A percentile compares a stretch with the other conserved stretches of the same genome.
Evolutionary conservation across 2,888 invertebrate genomes (phyloP).

Genomic region (Tipula confusa): DNA sequence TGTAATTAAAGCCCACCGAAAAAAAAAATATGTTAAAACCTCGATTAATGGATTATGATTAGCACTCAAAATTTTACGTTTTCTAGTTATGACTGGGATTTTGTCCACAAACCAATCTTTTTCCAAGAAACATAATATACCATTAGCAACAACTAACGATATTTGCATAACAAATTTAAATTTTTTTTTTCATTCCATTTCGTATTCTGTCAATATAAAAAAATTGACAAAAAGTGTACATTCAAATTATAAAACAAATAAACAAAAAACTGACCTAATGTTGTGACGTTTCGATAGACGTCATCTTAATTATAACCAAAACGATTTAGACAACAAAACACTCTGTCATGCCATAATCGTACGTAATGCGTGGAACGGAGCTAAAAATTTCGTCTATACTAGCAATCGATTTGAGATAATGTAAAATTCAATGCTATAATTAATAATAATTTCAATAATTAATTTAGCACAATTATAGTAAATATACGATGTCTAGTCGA

Average conservation of each 20-base stretch:
- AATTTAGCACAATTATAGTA: not conserved
- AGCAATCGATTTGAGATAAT: too few relatives aligned
- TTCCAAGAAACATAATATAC: not conserved
- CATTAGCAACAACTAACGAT: not conserved
- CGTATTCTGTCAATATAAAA: not conserved
- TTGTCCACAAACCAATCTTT: not conserved
- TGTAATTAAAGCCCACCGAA: too few relatives aligned
- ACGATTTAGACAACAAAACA: not conserved
- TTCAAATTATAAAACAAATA: not conserved
- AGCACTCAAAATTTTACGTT: not conserved
- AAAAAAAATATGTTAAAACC: not conserved
- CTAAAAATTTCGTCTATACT: too few relatives aligned
- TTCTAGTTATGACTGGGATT: not conserved
- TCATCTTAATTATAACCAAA: not conserved
- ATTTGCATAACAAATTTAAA: not conserved
- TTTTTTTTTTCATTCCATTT: not conserved
- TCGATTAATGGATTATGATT: not conserved
- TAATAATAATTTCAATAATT: slow-evolving; percentile 1
- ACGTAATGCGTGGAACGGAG: too few relatives aligned
- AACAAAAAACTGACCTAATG: not conserved
- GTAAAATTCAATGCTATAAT: not conserved
- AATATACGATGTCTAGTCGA: not conserved
- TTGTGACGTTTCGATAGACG: not conserved
- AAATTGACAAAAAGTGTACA: not conserved
- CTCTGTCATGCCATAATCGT: not conserved